Conservation (phyloP, 1,140 invertebrate genomes). For the Dendroctonus valens region DNA sequence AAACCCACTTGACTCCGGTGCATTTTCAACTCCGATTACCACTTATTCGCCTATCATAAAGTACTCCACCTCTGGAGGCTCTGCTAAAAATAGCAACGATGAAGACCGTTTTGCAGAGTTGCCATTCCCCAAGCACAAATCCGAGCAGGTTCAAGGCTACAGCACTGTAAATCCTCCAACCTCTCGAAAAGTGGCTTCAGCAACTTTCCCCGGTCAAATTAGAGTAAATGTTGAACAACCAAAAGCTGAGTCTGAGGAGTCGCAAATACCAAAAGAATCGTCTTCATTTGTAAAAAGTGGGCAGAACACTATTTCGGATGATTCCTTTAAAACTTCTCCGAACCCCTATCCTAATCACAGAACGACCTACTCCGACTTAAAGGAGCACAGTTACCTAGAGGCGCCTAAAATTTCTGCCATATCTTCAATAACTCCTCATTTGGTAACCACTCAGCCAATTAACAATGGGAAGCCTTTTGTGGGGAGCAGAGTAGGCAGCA, state of each 20-base stretch:
- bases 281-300: slow-evolving; percentile 59
- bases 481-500: slow-evolving; percentile 40
- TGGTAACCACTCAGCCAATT: slow-evolving; percentile 42
- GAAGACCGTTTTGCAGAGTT: background rate
- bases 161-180: background rate
- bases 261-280: slow-evolving; percentile 71
- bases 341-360: slow-evolving; percentile 44
- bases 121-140: slow-evolving; percentile 26
- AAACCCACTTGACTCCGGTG: background rate
- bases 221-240: slow-evolving; percentile 7
- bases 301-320: slow-evolving; percentile 37
- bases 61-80: background rate
- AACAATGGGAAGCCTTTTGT: slow-evolving; percentile 46
- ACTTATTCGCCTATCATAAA: slow-evolving; percentile 19
- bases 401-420: slow-evolving; percentile 38
- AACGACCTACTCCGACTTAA: slow-evolving; percentile 45
- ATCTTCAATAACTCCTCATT: slow-evolving; percentile 44
- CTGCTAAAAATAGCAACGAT: background rate
- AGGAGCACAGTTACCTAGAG: slow-evolving; percentile 38
- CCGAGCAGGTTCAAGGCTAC: slow-evolving; percentile 4
- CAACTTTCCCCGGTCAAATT: slow-evolving; percentile 2
- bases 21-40: slow-evolving; percentile 9
- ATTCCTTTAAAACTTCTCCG: slow-evolving; percentile 31
- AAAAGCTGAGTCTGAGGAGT: slow-evolving; percentile 55
- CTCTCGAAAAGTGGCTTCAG: slow-evolving; percentile 1